Conservation (phyloP, 2,888 invertebrate genomes). For the Flabesymbios commensalis region DNA sequence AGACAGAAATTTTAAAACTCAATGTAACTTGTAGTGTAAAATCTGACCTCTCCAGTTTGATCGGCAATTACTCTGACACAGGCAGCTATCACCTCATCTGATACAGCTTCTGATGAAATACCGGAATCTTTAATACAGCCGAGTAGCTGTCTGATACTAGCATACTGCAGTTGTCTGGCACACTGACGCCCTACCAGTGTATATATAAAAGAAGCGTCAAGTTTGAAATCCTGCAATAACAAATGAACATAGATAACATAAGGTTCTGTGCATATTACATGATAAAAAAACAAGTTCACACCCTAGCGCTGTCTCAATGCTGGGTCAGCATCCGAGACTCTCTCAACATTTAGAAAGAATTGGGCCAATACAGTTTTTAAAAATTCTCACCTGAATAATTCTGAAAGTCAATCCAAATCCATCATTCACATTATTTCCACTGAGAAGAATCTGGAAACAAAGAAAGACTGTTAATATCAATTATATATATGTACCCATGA, state of each 20-base stretch:
- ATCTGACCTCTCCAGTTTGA: constrained; percentile 48
- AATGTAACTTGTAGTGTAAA: too few species aligned
- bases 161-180: constrained; percentile 43
- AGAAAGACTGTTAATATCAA: background rate
- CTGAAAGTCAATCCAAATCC: constrained; percentile 54
- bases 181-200: constrained; percentile 49
- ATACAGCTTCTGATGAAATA: constrained; percentile 43
- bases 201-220: constrained; percentile 47
- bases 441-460: constrained; percentile 49
- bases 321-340: too few species aligned
- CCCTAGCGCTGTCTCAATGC: too few species aligned
- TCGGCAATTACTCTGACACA: constrained; percentile 53
- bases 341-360: too few species aligned
- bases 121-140: constrained; percentile 43
- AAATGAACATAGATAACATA: background rate
- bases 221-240: constrained; percentile 47
- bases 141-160: constrained; percentile 46
- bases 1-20: too few species aligned
- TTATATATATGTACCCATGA: background rate
- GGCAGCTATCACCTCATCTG: constrained; percentile 57
- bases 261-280: too few species aligned
- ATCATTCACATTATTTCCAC: constrained; percentile 50
- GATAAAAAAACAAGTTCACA: too few species aligned
- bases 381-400: constrained; percentile 52
- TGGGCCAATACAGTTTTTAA: too few species aligned